Conservation (phyloP, 1,140 invertebrate genomes). For the Ostrea edulis region DNA sequence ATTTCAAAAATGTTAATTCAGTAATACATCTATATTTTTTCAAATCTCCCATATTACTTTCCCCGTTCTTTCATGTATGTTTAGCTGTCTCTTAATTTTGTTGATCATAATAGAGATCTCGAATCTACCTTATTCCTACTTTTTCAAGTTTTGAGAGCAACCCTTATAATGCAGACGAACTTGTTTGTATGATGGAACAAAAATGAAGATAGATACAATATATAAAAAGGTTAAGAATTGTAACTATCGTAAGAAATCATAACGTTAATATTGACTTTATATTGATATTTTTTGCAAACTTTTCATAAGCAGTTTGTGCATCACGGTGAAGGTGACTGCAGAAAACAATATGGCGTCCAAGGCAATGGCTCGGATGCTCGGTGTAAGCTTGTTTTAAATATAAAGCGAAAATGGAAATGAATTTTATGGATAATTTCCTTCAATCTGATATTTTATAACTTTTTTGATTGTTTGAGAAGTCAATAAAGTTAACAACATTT, state of each 20-base stretch:
- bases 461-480: too few relatives aligned
- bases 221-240: not conserved
- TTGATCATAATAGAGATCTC: too few relatives aligned
- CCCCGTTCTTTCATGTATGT: too few relatives aligned
- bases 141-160: not conserved
- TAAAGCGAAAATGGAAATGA: not conserved
- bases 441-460: too few relatives aligned
- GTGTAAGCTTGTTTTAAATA: not conserved
- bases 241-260: too few relatives aligned
- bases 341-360: conserved; percentile 41
- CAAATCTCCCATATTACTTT: too few relatives aligned
- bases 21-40: too few relatives aligned
- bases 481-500: too few relatives aligned
- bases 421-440: too few relatives aligned
- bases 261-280: too few relatives aligned
- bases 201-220: not conserved
- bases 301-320: not conserved
- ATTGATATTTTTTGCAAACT: not conserved
- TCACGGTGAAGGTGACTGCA: conserved; percentile 39
- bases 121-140: not conserved
- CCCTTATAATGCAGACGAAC: not conserved
- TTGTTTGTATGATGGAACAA: not conserved
- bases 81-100: too few relatives aligned
- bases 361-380: not conserved
- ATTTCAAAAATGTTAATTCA: too few relatives aligned